phyloP scores from a whole-genome alignment of 2,797 vertebrate genomes.

The Pantherophis vulpinus region DNA sequence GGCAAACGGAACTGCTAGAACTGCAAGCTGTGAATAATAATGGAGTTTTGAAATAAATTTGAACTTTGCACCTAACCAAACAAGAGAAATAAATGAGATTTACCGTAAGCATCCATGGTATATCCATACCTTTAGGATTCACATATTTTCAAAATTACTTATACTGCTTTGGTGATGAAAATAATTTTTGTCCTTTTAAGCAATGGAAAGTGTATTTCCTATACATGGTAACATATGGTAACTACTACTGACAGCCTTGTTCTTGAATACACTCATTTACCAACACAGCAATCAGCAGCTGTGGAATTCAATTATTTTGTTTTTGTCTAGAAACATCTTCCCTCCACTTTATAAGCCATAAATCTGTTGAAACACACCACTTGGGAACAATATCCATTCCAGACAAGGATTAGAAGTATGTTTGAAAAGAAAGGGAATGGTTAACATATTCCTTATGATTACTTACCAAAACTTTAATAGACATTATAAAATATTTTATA shows the following conservation, averaged over 20 bases:
- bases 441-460: background rate
- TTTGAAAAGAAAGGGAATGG: background rate
- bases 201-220: background rate
- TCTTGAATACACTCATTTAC: background rate
- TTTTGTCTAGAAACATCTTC: conserved; percentile 19
- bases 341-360: background rate
- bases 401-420: background rate
- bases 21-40: conserved; percentile 44
- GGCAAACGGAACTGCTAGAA: conserved; percentile 15
- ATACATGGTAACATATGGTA: background rate
- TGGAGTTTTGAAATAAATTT: conserved; percentile 26
- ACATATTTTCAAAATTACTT: background rate
- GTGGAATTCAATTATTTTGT: conserved; percentile 7
- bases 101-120: background rate
- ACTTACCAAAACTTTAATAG: background rate
- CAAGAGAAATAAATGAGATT: background rate
- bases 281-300: conserved; percentile 13
- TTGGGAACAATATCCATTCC: background rate
- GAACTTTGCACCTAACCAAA: background rate
- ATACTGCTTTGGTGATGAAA: background rate
- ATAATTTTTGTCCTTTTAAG: background rate
- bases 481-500: background rate
- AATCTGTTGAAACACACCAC: conserved; percentile 10
- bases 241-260: conserved; percentile 11
- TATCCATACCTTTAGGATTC: background rate